Evolutionary conservation across 1,140 invertebrate genomes (phyloP).

Genomic region (Coenobita brevimanus): DNA sequence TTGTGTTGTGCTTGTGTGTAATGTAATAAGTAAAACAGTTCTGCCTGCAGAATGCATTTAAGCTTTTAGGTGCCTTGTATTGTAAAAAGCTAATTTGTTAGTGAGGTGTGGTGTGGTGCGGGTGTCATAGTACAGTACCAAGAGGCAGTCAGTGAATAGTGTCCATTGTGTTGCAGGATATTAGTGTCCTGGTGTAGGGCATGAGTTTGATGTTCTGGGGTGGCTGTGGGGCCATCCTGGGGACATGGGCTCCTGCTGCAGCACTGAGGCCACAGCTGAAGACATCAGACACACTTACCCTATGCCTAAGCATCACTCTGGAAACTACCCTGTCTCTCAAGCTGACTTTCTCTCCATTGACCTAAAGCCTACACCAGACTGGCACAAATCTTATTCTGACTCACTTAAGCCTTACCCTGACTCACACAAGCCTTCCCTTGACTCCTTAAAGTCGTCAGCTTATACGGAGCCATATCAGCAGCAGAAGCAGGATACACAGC

Average conservation of each 20-base stretch:
- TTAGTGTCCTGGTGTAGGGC: slow-evolving; percentile 26
- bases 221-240: background rate
- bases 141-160: no score
- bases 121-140: no score
- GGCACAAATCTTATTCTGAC: slow-evolving; percentile 3
- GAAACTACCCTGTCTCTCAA: slow-evolving; percentile 35
- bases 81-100: no score
- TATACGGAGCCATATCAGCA: no score
- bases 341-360: slow-evolving; percentile 41
- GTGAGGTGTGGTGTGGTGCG: no score
- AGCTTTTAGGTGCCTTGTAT: no score
- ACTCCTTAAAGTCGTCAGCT: no score
- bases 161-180: slow-evolving; percentile 45
- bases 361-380: slow-evolving; percentile 5
- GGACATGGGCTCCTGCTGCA: slow-evolving; percentile 57
- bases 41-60: no score
- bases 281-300: slow-evolving; percentile 31
- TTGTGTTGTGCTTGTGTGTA: no score
- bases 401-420: background rate
- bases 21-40: no score
- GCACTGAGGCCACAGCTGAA: slow-evolving; percentile 24
- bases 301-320: slow-evolving; percentile 11
- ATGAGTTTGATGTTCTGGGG: slow-evolving; percentile 16
- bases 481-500: no score
- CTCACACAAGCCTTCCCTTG: no score